Conservation (phyloP, 2,113 vertebrate genomes). For the Thalassoma bifasciatum region DNA sequence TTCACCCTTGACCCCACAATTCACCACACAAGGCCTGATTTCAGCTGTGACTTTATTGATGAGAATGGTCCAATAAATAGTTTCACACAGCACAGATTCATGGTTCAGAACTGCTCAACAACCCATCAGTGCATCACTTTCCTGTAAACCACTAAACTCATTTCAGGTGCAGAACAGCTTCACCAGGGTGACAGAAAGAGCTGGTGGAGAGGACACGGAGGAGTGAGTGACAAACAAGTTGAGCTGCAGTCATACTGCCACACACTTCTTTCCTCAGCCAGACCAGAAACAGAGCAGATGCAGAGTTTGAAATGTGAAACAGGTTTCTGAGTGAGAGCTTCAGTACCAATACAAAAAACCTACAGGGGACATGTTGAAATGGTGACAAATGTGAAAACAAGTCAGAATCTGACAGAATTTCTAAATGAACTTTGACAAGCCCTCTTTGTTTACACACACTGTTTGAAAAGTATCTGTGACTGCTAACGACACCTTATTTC, state of each 20-base stretch:
- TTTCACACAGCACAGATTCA: slow-evolving; percentile 58
- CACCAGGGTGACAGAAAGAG: slow-evolving; percentile 1
- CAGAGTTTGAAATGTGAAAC: slow-evolving; percentile 19
- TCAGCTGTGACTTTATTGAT: slow-evolving; percentile 77
- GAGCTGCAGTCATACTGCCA: slow-evolving; percentile 4
- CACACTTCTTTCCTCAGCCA: too few species aligned
- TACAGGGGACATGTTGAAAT: background rate
- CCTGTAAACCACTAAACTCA: slow-evolving; percentile 24
- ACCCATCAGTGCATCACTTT: slow-evolving; percentile 74
- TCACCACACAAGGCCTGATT: background rate
- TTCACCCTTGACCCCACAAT: background rate
- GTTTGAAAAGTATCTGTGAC: slow-evolving; percentile 5
- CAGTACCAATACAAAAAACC: slow-evolving; percentile 36
- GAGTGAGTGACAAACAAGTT: slow-evolving; percentile 17
- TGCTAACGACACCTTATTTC: slow-evolving; percentile 21
- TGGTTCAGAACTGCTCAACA: slow-evolving; percentile 54
- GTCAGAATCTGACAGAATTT: slow-evolving; percentile 4
- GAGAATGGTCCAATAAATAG: slow-evolving; percentile 85
- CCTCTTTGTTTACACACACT: slow-evolving; percentile 6
- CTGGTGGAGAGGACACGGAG: slow-evolving; percentile 8
- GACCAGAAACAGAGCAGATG: too few species aligned
- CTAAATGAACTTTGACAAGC: background rate
- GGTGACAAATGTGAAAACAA: slow-evolving; percentile 13
- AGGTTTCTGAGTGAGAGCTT: slow-evolving; percentile 8
- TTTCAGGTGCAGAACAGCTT: slow-evolving; percentile 4